Percentiles rank a stretch among this genome's conserved stretches.
These are phyloP conservation scores for Lithophane semibrunnea DNA, from an alignment of 2,888 invertebrate genomes.

Conservation along the genomic window DNA sequence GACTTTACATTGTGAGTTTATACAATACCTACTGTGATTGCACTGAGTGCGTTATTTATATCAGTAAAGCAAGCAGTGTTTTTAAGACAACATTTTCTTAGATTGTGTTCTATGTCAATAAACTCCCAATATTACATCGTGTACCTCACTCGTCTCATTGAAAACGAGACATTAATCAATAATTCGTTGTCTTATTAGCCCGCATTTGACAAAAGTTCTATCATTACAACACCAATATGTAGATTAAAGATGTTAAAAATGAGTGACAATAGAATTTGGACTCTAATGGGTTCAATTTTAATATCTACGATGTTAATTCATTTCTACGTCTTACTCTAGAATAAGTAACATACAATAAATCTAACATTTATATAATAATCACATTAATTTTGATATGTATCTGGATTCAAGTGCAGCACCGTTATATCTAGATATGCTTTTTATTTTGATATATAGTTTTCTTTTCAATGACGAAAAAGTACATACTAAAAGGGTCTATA, in stretches of 20 bases:
- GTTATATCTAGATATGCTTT: constrained; percentile 77
- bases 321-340: constrained; percentile 77
- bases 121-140: constrained; percentile 67
- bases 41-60: constrained; percentile 5
- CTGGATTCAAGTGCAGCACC: constrained; percentile 84
- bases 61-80: constrained; percentile 3
- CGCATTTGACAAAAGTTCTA: constrained; percentile 89
- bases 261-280: constrained; percentile 65
- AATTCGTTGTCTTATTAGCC: constrained; percentile 89
- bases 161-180: constrained; percentile 70
- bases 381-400: constrained; percentile 89
- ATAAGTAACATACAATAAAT: constrained; percentile 79
- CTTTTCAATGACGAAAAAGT: constrained; percentile 67
- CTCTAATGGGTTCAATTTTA: constrained; percentile 62
- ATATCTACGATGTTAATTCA: constrained; percentile 69
- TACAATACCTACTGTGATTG: background rate
- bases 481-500: constrained; percentile 81
- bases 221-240: constrained; percentile 68
- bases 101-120: constrained; percentile 17
- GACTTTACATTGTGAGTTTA: constrained; percentile 7
- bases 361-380: constrained; percentile 79
- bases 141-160: constrained; percentile 62
- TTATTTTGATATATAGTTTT: constrained; percentile 72
- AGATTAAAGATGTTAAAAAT: constrained; percentile 67
- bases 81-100: background rate